Percentiles rank a stretch among this genome's conserved stretches.
Evolutionary conservation across 64 coral and sea anemone genomes (phyloP).

Genomic region (Acropora yongei): DNA sequence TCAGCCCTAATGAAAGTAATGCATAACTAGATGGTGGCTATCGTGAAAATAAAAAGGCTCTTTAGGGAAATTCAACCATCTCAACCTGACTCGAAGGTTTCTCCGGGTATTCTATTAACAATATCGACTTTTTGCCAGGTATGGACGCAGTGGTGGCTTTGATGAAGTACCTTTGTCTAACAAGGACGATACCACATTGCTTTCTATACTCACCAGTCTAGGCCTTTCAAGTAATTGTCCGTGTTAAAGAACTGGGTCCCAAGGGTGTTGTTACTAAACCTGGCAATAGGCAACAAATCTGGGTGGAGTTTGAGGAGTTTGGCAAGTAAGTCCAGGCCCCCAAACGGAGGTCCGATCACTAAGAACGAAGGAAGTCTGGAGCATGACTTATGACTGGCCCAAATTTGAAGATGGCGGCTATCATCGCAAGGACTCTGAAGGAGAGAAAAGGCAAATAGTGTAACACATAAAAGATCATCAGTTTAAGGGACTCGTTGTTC

Average conservation of each 20-base stretch:
- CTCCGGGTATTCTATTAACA: too few relatives aligned
- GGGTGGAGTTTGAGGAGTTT: conserved; percentile 81
- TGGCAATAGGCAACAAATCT: conserved; percentile 60
- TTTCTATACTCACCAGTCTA: conserved; percentile 83
- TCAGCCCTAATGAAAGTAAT: too few relatives aligned
- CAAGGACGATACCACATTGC: neutral
- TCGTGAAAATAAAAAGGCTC: too few relatives aligned
- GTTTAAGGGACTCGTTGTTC: neutral
- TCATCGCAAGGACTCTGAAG: conserved; percentile 92
- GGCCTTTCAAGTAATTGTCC: conserved; percentile 91
- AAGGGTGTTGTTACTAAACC: conserved; percentile 18
- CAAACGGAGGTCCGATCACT: conserved; percentile 88
- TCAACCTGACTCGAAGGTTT: too few relatives aligned
- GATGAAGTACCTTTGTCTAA: too few relatives aligned
- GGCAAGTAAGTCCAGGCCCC: conserved; percentile 79
- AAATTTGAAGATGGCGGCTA: conserved; percentile 89
- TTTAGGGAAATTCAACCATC: too few relatives aligned
- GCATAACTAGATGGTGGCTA: too few relatives aligned
- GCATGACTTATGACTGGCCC: conserved; percentile 90
- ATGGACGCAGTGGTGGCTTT: too few relatives aligned
- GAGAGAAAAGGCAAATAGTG: neutral
- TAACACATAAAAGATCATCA: neutral
- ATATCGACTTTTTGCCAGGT: too few relatives aligned
- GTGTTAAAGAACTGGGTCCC: conserved; percentile 90
- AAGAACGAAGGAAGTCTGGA: conserved; percentile 84